Evolutionary conservation across 1,140 invertebrate species (phyloP), one percentile per base, ranked within the genome.

Genomic region (Drosophila sp.): DNA sequence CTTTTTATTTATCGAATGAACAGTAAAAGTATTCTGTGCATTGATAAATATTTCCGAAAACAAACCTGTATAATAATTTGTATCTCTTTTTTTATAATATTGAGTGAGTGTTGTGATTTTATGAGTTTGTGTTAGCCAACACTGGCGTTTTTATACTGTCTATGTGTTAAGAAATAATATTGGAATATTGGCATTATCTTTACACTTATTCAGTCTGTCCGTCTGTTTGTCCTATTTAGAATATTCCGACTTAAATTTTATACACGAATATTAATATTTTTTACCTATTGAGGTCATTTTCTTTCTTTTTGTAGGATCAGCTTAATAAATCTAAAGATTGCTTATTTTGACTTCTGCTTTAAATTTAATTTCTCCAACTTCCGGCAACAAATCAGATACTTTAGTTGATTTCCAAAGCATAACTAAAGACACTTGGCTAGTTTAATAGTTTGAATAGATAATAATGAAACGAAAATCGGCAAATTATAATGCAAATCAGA

Each of bases 401-500:
- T 11, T 9, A 11, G 18, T 46, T 25, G 27, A 50, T 13, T 2
- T 29, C 46, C 1, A 29, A 6, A 27, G 11, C 18, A 25, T 25
- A 7, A 25, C 18, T 48, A n/a, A 25, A 48, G n/a, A n/a, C 18
- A 25, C 43, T 67, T 62, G 58, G 74, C 56, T 76, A 79, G 40
- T 48, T 46, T 53, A 53, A 72, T 66, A 72, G 51, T 72, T 72
- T 63, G 45, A 50, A 27, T 46, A 69, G 13, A 43, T 36, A 13
- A 62, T 36, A 54, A 16, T 16, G 14, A 58, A 46, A 66, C n/a
- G 21, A 21, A 41, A 53, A 63, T 18, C 34, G 58, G 48, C 58
- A 61, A 61, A 61, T 61, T 51, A 51, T 46, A 59, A 43, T 32
- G 16, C 18, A 65, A 65, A 53, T 48, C 38, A 78, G 71, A 61